Evolutionary conservation across 2,888 invertebrate genomes (phyloP).

Genomic region (Apotomis capreana): DNA sequence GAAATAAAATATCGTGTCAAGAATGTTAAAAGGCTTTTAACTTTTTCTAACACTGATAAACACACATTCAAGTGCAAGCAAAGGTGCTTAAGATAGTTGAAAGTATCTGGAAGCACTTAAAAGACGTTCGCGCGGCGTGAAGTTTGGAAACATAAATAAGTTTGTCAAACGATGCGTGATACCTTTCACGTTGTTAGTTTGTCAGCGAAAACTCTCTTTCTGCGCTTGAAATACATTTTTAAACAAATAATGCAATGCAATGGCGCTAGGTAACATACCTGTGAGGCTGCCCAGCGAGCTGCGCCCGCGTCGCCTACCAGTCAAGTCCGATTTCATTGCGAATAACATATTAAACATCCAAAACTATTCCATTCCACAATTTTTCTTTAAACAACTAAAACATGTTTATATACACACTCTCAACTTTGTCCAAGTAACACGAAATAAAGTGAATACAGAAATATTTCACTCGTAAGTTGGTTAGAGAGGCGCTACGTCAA

Average conservation of each 20-base stretch:
- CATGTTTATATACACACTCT: constrained; percentile 39
- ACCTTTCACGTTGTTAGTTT: constrained; percentile 23
- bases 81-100: constrained; percentile 4
- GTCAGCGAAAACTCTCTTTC: constrained; percentile 25
- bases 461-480: constrained; percentile 61
- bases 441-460: constrained; percentile 60
- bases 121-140: constrained; percentile 13
- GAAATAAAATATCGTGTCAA: constrained; percentile 4
- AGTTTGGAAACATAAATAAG: constrained; percentile 22
- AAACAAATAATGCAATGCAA: constrained; percentile 40
- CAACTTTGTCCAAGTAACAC: constrained; percentile 53
- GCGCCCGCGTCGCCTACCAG: constrained; percentile 69
- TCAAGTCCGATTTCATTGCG: constrained; percentile 74
- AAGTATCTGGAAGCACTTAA: constrained; percentile 3
- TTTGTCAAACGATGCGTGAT: constrained; percentile 1
- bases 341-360: constrained; percentile 66
- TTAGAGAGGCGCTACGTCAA: constrained; percentile 59
- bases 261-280: constrained; percentile 57
- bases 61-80: constrained; percentile 14
- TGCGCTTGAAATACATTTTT: constrained; percentile 8
- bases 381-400: no score
- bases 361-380: constrained; percentile 53
- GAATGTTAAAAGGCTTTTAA: constrained; percentile 9
- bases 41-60: constrained; percentile 22
- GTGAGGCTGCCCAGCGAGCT: constrained; percentile 56